Evolutionary conservation across 2,888 invertebrate species (phyloP), one percentile per base, ranked within the genome.

Genomic region (Arrhopalites spinosus): DNA sequence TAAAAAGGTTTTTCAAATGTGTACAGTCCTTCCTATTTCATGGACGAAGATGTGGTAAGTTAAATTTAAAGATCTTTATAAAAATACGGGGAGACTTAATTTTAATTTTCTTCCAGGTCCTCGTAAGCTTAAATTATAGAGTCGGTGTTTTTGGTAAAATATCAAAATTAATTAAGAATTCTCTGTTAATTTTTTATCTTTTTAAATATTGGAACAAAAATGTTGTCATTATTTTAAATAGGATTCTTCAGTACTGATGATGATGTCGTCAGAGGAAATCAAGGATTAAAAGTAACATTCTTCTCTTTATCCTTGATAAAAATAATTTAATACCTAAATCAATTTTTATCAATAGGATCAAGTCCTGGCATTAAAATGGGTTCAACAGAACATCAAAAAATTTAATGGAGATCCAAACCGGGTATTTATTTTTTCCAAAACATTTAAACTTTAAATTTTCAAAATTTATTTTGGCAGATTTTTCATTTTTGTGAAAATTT

Each of bases 221-320:
- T 36, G 36, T 25, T 27, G 56, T n/a, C 30, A 15, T 20, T n/a
- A 59, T 25, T 59, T 59, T 20, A 56, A 69, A 17, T 30, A 73
- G 79, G 79, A 8, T 79, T 78, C 56, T 36, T 79, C 13, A 78
- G 61, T 17, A 76, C 78, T 27, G 76, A 66, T 15, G 78, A 79
- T 43, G 78, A 63, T 20, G 73, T 76, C 29, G 75, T 74, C 27
- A 59, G 64, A 30, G 78, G 79, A 23, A 72, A 76, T 30, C 64
- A 66, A 59, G 71, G 75, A 1, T 43, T 75, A 13, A 71, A 75
- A 15, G 15, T n/a, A 15, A n/a, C n/a, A n/a, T n/a, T n/a, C n/a
- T n/a, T n/a, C 5, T n/a, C n/a, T n/a, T 20, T 53, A n/a, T 53
- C n/a, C 20, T 50, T 50, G n/a, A n/a, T 50, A 3, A 50, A 50